Conservation (phyloP, 2,797 vertebrate genomes). For the Ataeniobius toweri region DNA sequence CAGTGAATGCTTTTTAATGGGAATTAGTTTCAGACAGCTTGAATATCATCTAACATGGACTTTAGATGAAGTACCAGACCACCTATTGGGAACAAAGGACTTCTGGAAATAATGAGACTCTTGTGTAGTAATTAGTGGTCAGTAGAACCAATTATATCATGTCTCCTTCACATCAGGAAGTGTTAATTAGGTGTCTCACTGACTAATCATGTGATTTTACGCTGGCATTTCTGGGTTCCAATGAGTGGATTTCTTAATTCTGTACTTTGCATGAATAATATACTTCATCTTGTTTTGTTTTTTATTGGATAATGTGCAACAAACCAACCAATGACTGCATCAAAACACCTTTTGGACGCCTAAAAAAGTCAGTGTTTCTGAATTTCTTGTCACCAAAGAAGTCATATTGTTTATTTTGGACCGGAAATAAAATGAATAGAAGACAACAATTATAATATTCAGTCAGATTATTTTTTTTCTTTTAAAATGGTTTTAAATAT, state of each 20-base stretch:
- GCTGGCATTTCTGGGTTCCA: not conserved
- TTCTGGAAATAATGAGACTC: slow-evolving; percentile 2
- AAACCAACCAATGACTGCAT: no score
- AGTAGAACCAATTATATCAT: not conserved
- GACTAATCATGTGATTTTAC: not conserved
- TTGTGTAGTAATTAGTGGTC: not conserved
- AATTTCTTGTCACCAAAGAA: not conserved
- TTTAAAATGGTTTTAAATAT: no score
- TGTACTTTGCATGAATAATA: not conserved
- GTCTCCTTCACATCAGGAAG: not conserved
- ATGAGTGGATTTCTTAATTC: not conserved
- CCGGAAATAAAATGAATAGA: not conserved
- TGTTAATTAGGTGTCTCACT: not conserved
- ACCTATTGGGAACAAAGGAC: not conserved
- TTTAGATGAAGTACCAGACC: not conserved
- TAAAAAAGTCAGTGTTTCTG: not conserved
- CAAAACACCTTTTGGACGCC: no score
- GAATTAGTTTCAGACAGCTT: not conserved
- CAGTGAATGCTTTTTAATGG: not conserved
- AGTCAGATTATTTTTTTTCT: no score
- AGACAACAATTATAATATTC: not conserved
- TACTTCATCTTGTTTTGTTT: not conserved
- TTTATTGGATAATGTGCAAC: not conserved
- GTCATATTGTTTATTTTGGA: not conserved
- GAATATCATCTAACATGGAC: not conserved